Evolutionary conservation across 1,140 invertebrate species (phyloP), one percentile per base, ranked within the genome.

Genomic region (Ceratina australensis): DNA sequence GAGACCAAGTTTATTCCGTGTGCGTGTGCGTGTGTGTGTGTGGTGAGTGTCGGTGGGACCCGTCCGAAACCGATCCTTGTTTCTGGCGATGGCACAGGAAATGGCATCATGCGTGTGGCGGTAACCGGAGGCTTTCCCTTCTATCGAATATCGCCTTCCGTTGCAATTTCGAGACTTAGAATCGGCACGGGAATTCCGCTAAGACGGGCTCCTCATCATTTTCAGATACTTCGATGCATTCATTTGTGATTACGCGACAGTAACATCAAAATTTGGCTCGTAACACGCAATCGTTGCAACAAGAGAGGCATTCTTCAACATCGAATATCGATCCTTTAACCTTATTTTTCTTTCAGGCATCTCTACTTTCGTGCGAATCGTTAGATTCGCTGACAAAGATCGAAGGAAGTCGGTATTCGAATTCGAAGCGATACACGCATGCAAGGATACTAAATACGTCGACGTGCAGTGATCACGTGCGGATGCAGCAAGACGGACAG

Each of bases 381-480:
- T 2, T 0, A 16, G 0, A 3, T 5, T 2, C 4, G 20, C 18
- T 0, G 1, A 0, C 50, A 8, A 33, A 2, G 65, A 54, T n/a
- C n/a, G 16, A 24, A 4, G 8, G 22, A 47, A 56, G 33, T 42
- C 68, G 68, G 59, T 26, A 16, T 12, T 16, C 5, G 33, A 42
- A 42, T 42, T 42, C 33, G 33, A 42, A 50, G 15, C 47, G 42
- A n/a, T 52, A 26, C 20, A 63, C 28, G 57, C 87, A 88, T 90
- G 89, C 87, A 69, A 87, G 77, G 80, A 81, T 85, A 57, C 72
- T 80, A 77, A 87, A 75, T 72, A 85, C 85, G 28, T 82, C 79
- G 79, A 78, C 84, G 82, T 88, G 87, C 88, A 86, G 83, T 87
- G 87, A 85, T 79, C 61, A 78, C 88, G 84, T 90, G 87, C 88